phyloP scores from a whole-genome alignment of 2,888 invertebrate genomes.

The Apamea sordens region DNA sequence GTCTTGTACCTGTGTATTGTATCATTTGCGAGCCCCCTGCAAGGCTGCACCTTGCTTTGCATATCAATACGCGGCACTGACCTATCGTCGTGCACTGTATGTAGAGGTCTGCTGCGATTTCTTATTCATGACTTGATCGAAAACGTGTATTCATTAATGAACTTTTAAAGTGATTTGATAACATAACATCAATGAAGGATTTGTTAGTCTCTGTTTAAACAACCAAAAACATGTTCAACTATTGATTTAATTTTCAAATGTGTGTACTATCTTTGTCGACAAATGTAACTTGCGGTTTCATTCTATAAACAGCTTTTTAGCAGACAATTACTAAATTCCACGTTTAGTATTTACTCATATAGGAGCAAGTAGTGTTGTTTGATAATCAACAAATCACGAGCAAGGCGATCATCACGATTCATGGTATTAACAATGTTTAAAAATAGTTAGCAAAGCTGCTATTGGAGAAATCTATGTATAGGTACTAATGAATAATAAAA shows the following conservation, averaged over 20 bases:
- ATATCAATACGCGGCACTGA: slow-evolving; percentile 32
- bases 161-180: neutral
- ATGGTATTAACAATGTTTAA: neutral
- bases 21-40: slow-evolving; percentile 4
- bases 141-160: slow-evolving; percentile 1
- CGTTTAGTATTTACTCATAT: neutral
- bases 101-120: neutral
- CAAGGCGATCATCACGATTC: neutral
- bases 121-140: slow-evolving; percentile 3
- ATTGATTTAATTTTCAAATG: neutral
- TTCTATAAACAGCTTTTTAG: neutral
- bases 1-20: neutral
- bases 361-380: neutral
- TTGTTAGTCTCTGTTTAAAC: neutral
- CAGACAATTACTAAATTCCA: neutral
- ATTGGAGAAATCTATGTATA: no score
- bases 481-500: no score
- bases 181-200: neutral
- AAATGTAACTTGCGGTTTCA: neutral
- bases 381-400: neutral
- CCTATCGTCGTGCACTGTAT: slow-evolving; percentile 5
- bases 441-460: no score
- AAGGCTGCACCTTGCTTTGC: slow-evolving; percentile 6
- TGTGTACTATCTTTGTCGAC: neutral
- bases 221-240: neutral